Evolutionary conservation across 37 sponge, comb jelly and placozoan genomes (phyloP).

Genomic region (Chondrosia reniformis): DNA sequence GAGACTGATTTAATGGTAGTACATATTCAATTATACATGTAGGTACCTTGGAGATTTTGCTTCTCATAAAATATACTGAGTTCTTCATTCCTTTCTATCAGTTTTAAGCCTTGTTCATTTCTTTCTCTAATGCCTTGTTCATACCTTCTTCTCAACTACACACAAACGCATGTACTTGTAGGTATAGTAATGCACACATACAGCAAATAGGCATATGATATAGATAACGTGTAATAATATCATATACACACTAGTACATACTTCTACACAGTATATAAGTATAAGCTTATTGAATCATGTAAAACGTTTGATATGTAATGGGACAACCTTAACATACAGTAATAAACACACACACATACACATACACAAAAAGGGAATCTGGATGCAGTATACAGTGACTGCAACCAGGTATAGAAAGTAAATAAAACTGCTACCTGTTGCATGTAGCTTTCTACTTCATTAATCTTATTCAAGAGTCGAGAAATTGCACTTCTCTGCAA

Average conservation of each 20-base stretch:
- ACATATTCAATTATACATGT: not conserved
- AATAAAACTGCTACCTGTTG: too few species aligned
- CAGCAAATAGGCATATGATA: not conserved
- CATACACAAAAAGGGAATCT: not conserved
- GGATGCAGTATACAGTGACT: too few species aligned
- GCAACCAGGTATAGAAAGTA: too few species aligned
- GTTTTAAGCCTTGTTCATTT: constrained; percentile 89
- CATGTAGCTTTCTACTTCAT: constrained; percentile 11
- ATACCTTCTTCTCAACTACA: constrained; percentile 71
- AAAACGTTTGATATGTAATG: too few species aligned
- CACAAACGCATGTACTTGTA: not conserved
- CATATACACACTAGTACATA: constrained; percentile 1
- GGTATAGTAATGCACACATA: not conserved
- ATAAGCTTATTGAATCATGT: not conserved
- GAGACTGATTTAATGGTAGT: too few species aligned
- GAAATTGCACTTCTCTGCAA: not conserved
- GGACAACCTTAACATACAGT: too few species aligned
- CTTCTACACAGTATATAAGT: not conserved
- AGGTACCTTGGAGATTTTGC: constrained; percentile 76
- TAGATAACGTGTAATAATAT: not conserved
- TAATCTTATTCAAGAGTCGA: constrained; percentile 11
- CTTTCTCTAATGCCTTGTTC: constrained; percentile 88
- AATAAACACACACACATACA: not conserved
- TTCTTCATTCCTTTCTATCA: constrained; percentile 98
- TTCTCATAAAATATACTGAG: constrained; percentile 95